Conservation (phyloP, 64 coral and sea anemone genomes). For the Hydrozoanthus tunicans region DNA sequence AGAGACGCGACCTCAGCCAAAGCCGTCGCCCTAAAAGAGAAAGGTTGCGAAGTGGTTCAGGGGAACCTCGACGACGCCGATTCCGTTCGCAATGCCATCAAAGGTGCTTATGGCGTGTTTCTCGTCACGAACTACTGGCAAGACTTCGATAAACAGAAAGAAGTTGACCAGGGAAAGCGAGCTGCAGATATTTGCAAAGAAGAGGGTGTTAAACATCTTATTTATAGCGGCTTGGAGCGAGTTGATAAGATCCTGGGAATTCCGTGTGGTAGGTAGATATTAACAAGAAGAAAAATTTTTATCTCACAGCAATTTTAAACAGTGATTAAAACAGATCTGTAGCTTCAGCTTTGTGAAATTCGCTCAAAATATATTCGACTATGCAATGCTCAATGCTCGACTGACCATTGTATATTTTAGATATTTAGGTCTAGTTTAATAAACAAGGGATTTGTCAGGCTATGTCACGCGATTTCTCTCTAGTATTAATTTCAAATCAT, state of each 20-base stretch:
- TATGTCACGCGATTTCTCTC: no score
- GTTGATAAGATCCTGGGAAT: constrained; percentile 70
- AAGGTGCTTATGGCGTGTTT: constrained; percentile 74
- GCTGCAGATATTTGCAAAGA: constrained; percentile 62
- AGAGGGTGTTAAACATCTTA: constrained; percentile 74
- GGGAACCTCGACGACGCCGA: constrained; percentile 51
- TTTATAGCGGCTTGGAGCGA: constrained; percentile 82
- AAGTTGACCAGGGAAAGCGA: constrained; percentile 75
- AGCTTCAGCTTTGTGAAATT: no score
- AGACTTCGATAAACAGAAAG: constrained; percentile 54
- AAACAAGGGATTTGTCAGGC: no score
- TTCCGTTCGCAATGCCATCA: constrained; percentile 52
- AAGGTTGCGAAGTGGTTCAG: constrained; percentile 64
- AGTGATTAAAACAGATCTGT: no score
- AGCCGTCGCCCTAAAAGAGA: constrained; percentile 52
- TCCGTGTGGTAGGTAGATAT: constrained; percentile 61
- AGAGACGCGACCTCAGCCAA: constrained; percentile 52
- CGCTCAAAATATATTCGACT: no score
- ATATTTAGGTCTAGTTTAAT: no score
- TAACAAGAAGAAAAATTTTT: neutral
- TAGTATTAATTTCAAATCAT: no score
- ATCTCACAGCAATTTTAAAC: no score
- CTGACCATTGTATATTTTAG: no score
- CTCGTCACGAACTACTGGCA: constrained; percentile 86
- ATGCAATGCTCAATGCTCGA: no score